Percentiles rank a stretch among this genome's conserved stretches.
phyloP scores from a whole-genome alignment of 2,888 invertebrate genomes.

The Meta bourneti region DNA sequence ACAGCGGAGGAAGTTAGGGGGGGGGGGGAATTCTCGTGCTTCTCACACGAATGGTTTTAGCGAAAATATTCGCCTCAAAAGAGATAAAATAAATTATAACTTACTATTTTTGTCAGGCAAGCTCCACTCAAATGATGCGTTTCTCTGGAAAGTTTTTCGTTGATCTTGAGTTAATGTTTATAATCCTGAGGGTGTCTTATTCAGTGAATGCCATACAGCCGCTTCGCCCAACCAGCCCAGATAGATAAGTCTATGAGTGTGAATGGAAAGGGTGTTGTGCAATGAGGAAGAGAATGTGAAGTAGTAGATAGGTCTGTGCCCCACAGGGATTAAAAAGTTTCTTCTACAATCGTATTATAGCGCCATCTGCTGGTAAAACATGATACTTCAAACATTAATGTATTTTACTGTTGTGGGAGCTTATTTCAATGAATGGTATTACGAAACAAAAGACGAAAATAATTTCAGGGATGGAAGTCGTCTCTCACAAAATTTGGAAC shows the following conservation, averaged over 20 bases:
- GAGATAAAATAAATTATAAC: constrained; percentile 1
- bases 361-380: constrained; percentile 30
- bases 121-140: neutral
- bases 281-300: constrained; percentile 30
- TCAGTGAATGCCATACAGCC: no score
- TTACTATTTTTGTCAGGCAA: constrained; percentile 34
- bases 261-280: neutral
- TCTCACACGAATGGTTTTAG: constrained; percentile 14
- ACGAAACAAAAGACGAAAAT: no score
- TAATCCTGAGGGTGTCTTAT: constrained; percentile 18
- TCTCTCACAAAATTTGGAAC: no score
- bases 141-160: neutral
- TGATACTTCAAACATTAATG: neutral
- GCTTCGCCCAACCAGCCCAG: neutral
- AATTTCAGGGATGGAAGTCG: no score
- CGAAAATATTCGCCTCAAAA: constrained; percentile 6
- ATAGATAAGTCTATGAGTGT: neutral
- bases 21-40: constrained; percentile 15
- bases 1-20: constrained; percentile 18
- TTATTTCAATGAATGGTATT: no score
- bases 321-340: constrained; percentile 10
- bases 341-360: neutral
- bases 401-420: no score
- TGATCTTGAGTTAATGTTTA: neutral
- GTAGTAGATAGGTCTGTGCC: constrained; percentile 25